These are phyloP conservation scores for Gallinago solitaria DNA, from an alignment of 2,797 vertebrate species.

Conservation along the genomic window DNA sequence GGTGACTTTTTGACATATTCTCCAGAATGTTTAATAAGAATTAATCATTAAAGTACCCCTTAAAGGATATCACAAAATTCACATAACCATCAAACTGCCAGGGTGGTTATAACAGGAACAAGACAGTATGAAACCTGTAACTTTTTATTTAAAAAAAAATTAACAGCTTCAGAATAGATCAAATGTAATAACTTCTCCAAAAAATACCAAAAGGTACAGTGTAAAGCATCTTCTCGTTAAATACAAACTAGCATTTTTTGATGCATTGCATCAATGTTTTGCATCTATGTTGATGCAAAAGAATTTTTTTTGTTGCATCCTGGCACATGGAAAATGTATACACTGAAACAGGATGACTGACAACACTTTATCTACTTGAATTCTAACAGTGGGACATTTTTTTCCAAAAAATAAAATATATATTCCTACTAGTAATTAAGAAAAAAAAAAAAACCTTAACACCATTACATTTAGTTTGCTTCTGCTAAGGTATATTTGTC, in stretches of 20 bases:
- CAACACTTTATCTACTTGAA: constrained; percentile 53
- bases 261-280: constrained; percentile 84
- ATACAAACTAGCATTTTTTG: constrained; percentile 80
- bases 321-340: constrained; percentile 49
- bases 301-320: constrained; percentile 72
- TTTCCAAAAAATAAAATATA: not conserved
- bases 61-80: not conserved
- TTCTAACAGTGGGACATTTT: constrained; percentile 54
- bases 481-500: constrained; percentile 61
- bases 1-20: not conserved
- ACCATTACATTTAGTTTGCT: not conserved
- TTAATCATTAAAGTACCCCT: not conserved
- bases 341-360: constrained; percentile 70
- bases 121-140: constrained; percentile 74
- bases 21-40: not conserved
- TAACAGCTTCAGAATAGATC: constrained; percentile 81
- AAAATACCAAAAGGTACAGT: constrained; percentile 82
- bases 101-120: constrained; percentile 48
- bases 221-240: constrained; percentile 81
- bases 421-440: not conserved
- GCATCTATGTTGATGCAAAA: constrained; percentile 81
- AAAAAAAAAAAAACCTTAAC: constrained; percentile 9
- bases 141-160: constrained; percentile 76
- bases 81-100: not conserved
- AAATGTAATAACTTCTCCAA: constrained; percentile 79